Evolutionary conservation across 2,888 invertebrate species (phyloP).

Genomic region (Clusia tigrina): DNA sequence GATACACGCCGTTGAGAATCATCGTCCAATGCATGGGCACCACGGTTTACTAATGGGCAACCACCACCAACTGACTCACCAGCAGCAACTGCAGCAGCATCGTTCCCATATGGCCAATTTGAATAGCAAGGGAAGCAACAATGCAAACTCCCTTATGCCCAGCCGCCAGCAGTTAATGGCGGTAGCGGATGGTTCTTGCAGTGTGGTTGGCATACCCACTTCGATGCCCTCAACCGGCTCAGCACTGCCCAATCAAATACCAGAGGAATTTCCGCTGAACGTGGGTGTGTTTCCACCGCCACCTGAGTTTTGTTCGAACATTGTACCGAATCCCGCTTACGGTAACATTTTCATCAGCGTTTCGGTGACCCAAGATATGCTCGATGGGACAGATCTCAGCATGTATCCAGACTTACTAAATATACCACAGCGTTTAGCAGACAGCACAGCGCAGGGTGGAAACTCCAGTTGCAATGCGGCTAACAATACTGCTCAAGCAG

Average conservation of each 20-base stretch:
- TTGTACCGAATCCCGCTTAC: slow-evolving; percentile 62
- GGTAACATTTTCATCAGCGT: slow-evolving; percentile 86
- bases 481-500: background rate
- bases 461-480: slow-evolving; percentile 7
- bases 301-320: slow-evolving; percentile 69
- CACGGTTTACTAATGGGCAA: slow-evolving; percentile 38
- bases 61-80: slow-evolving; percentile 28
- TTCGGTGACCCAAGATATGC: slow-evolving; percentile 76
- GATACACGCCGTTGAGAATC: slow-evolving; percentile 69
- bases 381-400: slow-evolving; percentile 69
- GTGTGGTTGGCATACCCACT: slow-evolving; percentile 56
- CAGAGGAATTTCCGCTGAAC: slow-evolving; percentile 65
- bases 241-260: slow-evolving; percentile 52
- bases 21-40: slow-evolving; percentile 45
- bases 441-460: slow-evolving; percentile 38
- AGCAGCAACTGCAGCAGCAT: slow-evolving; percentile 36
- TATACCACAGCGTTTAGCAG: slow-evolving; percentile 69
- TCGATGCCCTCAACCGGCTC: slow-evolving; percentile 43
- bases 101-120: slow-evolving; percentile 39
- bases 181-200: slow-evolving; percentile 56
- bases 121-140: slow-evolving; percentile 28
- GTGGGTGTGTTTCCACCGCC: slow-evolving; percentile 67
- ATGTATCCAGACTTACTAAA: slow-evolving; percentile 84
- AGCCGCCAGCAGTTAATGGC: slow-evolving; percentile 54
- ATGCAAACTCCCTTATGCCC: slow-evolving; percentile 27